Conservation (phyloP, 1,140 invertebrate genomes). For the Megalopta genalis region DNA sequence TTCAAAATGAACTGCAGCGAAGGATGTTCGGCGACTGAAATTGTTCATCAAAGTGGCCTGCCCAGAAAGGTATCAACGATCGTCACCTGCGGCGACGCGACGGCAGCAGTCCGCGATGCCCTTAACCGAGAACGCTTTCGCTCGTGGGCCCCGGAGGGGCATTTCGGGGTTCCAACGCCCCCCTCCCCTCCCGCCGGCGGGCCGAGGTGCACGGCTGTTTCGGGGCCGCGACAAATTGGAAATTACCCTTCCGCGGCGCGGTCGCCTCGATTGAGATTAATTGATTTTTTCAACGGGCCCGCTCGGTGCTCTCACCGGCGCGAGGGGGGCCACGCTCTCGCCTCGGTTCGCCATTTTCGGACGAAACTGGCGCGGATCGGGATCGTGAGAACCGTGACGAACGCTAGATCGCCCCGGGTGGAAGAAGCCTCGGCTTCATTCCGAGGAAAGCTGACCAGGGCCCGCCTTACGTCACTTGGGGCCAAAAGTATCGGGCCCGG, state of each 20-base stretch:
- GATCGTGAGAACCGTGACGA: constrained; percentile 66
- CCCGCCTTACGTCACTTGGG: constrained; percentile 46
- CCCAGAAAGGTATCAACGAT: constrained; percentile 15
- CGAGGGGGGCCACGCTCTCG: neutral
- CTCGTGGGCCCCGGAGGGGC: constrained; percentile 45
- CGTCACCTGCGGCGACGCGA: constrained; percentile 48
- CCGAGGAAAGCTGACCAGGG: constrained; percentile 21
- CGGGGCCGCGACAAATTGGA: constrained; percentile 71
- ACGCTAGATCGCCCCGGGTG: constrained; percentile 51
- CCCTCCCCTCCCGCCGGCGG: neutral
- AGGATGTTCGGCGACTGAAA: no score
- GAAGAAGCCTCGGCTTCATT: constrained; percentile 40
- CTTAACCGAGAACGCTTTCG: constrained; percentile 66
- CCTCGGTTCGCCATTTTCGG: constrained; percentile 63
- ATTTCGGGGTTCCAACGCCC: neutral
- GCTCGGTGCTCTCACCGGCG: constrained; percentile 51
- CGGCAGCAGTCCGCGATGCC: constrained; percentile 47
- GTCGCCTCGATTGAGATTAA: constrained; percentile 71
- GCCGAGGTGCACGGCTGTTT: constrained; percentile 38
- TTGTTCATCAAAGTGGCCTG: no score
- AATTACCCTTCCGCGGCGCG: constrained; percentile 65
- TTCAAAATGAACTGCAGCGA: no score
- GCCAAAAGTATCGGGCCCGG: constrained; percentile 37
- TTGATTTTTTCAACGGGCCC: constrained; percentile 64
- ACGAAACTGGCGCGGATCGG: constrained; percentile 55